A percentile compares a stretch with the other conserved stretches of the same genome.
These are phyloP conservation scores for Gadus chalcogrammus DNA, from an alignment of 2,113 vertebrate species.

Conservation along the genomic window DNA sequence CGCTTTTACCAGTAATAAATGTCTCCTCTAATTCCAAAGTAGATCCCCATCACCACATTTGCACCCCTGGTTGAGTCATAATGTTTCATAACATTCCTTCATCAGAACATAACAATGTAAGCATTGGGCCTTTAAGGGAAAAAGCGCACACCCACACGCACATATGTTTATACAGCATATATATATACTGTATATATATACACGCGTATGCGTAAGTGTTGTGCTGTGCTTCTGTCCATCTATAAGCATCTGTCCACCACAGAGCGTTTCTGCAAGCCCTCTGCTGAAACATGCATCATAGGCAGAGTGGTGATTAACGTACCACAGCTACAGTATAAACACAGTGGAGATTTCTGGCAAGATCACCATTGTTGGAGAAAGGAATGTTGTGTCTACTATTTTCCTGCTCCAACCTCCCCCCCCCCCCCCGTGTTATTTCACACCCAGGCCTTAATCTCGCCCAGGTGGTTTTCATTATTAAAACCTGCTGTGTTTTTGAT, in stretches of 20 bases:
- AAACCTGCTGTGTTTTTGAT: slow-evolving; percentile 75
- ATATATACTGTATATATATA: slow-evolving; percentile 18
- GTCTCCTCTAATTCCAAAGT: no score
- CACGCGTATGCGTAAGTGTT: background rate
- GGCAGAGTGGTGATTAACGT: slow-evolving; percentile 71
- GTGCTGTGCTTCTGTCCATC: slow-evolving; percentile 39
- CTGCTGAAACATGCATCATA: slow-evolving; percentile 67
- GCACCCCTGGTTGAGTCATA: no score
- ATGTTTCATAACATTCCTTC: slow-evolving; percentile 1
- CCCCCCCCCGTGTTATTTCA: slow-evolving; percentile 75
- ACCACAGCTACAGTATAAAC: slow-evolving; percentile 70
- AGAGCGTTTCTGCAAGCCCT: slow-evolving; percentile 58
- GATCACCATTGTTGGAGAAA: slow-evolving; percentile 73
- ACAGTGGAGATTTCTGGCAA: slow-evolving; percentile 73
- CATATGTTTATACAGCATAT: slow-evolving; percentile 8
- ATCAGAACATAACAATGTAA: slow-evolving; percentile 30
- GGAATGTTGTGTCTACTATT: slow-evolving; percentile 77
- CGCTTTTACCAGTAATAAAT: no score
- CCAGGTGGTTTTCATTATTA: slow-evolving; percentile 76
- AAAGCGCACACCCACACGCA: no score
- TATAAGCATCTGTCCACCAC: slow-evolving; percentile 47
- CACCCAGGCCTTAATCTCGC: slow-evolving; percentile 74
- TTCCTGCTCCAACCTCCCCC: slow-evolving; percentile 67
- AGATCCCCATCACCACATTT: no score
- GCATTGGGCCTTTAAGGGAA: slow-evolving; percentile 19